Evolutionary conservation across 2,888 invertebrate species (phyloP), one percentile per base, ranked within the genome.

Genomic region (Ceramica pisi): DNA sequence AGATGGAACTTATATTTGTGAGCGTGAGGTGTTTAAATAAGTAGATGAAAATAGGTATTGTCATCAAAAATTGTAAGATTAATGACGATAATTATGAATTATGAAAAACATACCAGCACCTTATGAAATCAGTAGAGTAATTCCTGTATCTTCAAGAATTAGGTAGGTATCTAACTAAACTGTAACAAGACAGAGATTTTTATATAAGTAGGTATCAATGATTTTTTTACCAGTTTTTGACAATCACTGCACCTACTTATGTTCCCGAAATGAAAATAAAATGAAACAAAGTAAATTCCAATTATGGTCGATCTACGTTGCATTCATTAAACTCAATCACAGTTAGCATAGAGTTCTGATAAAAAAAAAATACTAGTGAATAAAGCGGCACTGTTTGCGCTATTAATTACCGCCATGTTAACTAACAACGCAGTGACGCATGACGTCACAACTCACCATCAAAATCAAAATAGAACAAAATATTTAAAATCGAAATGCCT

Each of bases 401-500:
- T 46, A 62, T 75, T 56, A 78, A 57, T 78, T 38, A 61, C 35
- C n/a, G 19, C 0, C 38, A 46, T 38, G 60, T 50, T 71, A 70
- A 44, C 74, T 61, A 75, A 61, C 56, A 62, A 50, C 53, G 46
- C 35, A 19, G 46, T 53, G 41, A 53, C 48, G 48, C 57, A 53
- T 65, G 51, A 69, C 70, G 81, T 65, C 78, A 76, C 67, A 46
- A 14, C 46, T 50, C 73, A 41, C 57, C 31, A 62, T 60, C 57
- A 57, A 57, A 57, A 38, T 21, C 65, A 67, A 71, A 85, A 78
- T 68, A 59, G 61, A 83, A 74, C 71, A 79, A 85, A 79, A 75
- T 73, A 79, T 46, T 79, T 64, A 61, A 81, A 83, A 85, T 80
- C 71, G 75, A 83, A 81, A 74, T 51, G 62, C 75, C 75, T 79